phyloP scores from a whole-genome alignment of 1,140 invertebrate species.

The Camponotus pennsylvanicus region DNA sequence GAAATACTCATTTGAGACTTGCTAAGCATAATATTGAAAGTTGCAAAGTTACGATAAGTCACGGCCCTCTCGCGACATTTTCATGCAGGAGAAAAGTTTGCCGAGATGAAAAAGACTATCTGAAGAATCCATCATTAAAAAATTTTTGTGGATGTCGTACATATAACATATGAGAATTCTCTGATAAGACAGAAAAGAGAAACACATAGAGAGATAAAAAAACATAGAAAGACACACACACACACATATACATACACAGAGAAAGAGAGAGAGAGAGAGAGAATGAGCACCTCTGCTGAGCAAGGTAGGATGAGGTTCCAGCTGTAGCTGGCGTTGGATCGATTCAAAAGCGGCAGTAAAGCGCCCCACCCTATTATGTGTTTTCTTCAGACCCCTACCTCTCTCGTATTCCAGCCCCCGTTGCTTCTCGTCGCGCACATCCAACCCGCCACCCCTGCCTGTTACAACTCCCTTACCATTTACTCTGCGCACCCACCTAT shows the following conservation, averaged over 20 bases:
- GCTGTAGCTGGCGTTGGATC: constrained; percentile 83
- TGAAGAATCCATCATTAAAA: constrained; percentile 6
- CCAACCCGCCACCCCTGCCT: constrained; percentile 29
- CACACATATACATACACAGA: neutral
- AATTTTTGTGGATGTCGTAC: neutral
- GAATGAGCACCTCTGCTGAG: constrained; percentile 81
- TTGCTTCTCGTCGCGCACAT: constrained; percentile 68
- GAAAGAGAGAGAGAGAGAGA: neutral
- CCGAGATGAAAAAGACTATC: neutral
- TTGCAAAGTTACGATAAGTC: neutral
- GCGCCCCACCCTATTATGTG: constrained; percentile 83
- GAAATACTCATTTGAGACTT: neutral
- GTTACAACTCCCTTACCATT: constrained; percentile 26
- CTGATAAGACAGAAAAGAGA: constrained; percentile 16
- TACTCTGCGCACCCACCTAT: neutral
- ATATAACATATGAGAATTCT: neutral
- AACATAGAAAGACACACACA: constrained; percentile 4
- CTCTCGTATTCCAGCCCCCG: constrained; percentile 66
- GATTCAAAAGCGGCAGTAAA: constrained; percentile 85
- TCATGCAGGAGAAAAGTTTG: neutral
- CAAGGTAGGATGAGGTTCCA: constrained; percentile 77
- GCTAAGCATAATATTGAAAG: neutral
- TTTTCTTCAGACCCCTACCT: constrained; percentile 80
- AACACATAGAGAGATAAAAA: neutral
- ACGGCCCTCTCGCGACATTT: neutral